These are phyloP conservation scores for Antedon mediterranea DNA, from an alignment of 53 echinoderm and acorn worm species.

Conservation along the genomic window DNA sequence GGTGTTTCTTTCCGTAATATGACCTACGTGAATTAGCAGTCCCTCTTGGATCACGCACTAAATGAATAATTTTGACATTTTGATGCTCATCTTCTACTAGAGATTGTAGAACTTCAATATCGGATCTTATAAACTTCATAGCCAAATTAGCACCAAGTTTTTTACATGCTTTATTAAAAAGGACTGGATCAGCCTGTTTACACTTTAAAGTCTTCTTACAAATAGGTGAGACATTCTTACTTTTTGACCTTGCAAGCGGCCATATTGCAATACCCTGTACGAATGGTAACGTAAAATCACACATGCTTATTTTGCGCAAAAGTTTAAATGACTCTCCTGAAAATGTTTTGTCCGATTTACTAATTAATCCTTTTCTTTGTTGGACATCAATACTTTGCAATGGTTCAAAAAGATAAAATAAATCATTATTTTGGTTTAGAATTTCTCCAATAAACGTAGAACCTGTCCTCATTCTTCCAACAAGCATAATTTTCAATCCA, in stretches of 20 bases:
- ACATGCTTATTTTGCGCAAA: constrained; percentile 28
- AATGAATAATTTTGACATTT: constrained; percentile 76
- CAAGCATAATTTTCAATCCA: constrained; percentile 32
- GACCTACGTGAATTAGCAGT: constrained; percentile 64
- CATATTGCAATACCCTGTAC: constrained; percentile 27
- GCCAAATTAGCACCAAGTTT: constrained; percentile 19
- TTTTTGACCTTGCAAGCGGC: constrained; percentile 33
- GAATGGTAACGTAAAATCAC: constrained; percentile 29
- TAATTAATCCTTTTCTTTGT: constrained; percentile 11
- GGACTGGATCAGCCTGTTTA: background rate
- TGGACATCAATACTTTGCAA: constrained; percentile 37
- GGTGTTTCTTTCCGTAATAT: constrained; percentile 32
- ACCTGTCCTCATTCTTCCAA: constrained; percentile 80
- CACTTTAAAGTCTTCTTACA: constrained; percentile 32
- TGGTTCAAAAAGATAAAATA: constrained; percentile 77
- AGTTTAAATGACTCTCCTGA: constrained; percentile 13
- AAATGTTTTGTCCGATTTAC: constrained; percentile 4
- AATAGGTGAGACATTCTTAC: constrained; percentile 11
- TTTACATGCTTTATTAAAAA: constrained; percentile 7
- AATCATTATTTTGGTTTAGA: constrained; percentile 63
- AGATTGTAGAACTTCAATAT: constrained; percentile 45
- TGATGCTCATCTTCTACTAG: constrained; percentile 31
- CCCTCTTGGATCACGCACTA: constrained; percentile 73
- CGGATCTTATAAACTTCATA: constrained; percentile 56
- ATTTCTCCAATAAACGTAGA: constrained; percentile 81